These are phyloP conservation scores for Prietella phreatophila DNA, from an alignment of 2,113 vertebrate species.

Conservation along the genomic window DNA sequence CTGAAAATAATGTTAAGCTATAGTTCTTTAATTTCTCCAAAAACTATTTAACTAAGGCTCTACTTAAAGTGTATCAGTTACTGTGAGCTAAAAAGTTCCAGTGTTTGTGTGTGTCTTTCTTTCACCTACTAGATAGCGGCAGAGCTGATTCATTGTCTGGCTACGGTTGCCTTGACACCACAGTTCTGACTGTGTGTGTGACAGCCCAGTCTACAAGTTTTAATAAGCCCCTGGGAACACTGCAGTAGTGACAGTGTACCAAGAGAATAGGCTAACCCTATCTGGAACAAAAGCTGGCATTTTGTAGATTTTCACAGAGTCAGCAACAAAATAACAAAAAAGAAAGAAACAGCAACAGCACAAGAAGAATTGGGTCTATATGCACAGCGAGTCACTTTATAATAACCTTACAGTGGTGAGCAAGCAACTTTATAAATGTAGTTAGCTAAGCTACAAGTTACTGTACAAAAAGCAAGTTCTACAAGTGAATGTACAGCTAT, in stretches of 20 bases:
- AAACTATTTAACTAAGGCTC: background rate
- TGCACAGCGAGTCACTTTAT: background rate
- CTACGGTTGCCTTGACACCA: background rate
- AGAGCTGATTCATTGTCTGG: background rate
- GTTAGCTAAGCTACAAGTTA: background rate
- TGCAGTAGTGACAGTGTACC: constrained; percentile 3
- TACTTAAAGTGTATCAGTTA: background rate
- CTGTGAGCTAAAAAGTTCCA: background rate
- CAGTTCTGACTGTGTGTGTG: background rate
- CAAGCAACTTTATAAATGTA: background rate
- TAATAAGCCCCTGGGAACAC: background rate
- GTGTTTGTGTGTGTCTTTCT: background rate
- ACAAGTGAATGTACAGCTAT: background rate
- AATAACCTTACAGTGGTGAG: background rate
- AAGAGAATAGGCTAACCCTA: constrained; percentile 6
- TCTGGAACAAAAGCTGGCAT: background rate
- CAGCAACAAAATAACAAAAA: background rate
- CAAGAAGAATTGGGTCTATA: background rate
- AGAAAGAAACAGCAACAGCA: background rate
- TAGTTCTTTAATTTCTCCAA: background rate
- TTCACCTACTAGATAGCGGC: background rate
- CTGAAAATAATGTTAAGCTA: background rate
- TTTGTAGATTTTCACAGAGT: background rate
- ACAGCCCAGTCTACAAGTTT: background rate
- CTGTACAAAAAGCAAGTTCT: no score